A percentile compares a stretch with the other conserved stretches of the same genome.
These are phyloP conservation scores for Dolichallabes microphthalmus DNA, from an alignment of 2,113 vertebrate species.

Conservation along the genomic window DNA sequence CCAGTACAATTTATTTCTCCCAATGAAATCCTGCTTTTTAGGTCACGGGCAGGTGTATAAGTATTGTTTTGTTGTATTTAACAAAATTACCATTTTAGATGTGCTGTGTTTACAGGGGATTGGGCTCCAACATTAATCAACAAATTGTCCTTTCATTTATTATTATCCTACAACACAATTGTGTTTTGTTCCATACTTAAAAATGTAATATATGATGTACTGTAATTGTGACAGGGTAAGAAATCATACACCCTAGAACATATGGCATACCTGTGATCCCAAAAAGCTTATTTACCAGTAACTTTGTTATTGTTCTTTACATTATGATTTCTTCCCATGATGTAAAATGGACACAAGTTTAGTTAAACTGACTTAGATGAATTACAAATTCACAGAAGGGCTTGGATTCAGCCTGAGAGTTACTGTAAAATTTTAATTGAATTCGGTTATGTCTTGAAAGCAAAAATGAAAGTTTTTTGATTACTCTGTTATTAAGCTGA, in stretches of 20 bases:
- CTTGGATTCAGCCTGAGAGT: conserved; percentile 19
- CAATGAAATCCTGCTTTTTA: too few relatives aligned
- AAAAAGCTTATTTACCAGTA: conserved; percentile 17
- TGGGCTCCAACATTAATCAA: not conserved
- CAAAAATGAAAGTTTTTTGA: conserved; percentile 10
- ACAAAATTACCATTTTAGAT: not conserved
- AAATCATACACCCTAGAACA: not conserved
- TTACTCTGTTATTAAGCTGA: conserved; percentile 14
- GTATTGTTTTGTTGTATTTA: not conserved
- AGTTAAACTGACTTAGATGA: conserved; percentile 16
- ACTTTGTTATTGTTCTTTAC: conserved; percentile 9
- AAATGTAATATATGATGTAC: not conserved
- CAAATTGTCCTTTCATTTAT: not conserved
- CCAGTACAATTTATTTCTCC: too few relatives aligned
- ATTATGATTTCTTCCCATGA: not conserved
- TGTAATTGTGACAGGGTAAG: not conserved
- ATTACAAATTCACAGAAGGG: conserved; percentile 9
- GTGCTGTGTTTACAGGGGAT: not conserved
- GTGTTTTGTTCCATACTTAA: not conserved
- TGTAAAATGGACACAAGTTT: not conserved
- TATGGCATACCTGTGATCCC: not conserved
- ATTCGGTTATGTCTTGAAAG: not conserved
- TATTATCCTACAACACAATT: not conserved
- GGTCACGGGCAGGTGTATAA: too few relatives aligned
- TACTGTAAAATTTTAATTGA: not conserved